A percentile compares a stretch with the other conserved stretches of the same genome.
phyloP scores from a whole-genome alignment of 2,888 invertebrate genomes.

The Yponomeuta cagnagella region DNA sequence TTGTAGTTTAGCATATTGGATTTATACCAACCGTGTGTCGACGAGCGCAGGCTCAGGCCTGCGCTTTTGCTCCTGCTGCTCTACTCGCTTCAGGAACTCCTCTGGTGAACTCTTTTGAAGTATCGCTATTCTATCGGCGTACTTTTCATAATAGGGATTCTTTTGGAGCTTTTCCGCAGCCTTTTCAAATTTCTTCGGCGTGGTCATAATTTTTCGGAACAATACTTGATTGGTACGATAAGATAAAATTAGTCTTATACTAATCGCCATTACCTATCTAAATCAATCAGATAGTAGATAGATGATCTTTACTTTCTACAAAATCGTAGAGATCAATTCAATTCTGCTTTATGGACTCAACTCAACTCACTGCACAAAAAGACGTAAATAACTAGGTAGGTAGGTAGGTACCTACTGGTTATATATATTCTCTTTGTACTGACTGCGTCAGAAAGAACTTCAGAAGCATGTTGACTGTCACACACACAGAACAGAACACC shows the following conservation, averaged over 20 bases:
- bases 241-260: not conserved
- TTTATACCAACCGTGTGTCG: constrained; percentile 48
- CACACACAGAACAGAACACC: no score
- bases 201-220: constrained; percentile 42
- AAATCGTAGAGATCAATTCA: no score
- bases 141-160: constrained; percentile 90
- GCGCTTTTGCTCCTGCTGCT: constrained; percentile 59
- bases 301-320: no score
- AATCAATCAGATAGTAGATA: not conserved
- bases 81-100: constrained; percentile 81
- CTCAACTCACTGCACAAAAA: no score
- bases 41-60: constrained; percentile 50
- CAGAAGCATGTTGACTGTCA: no score
- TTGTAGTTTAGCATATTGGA: not conserved
- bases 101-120: constrained; percentile 85
- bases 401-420: no score
- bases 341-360: no score
- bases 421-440: no score
- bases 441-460: no score
- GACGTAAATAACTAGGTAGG: no score
- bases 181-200: constrained; percentile 57
- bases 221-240: not conserved
- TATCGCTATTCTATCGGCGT: constrained; percentile 83
- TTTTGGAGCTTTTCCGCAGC: constrained; percentile 71
- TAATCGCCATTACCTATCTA: not conserved